These are phyloP conservation scores for Ctenosaura bakeri DNA, from an alignment of 2,797 vertebrate genomes.

Conservation along the genomic window DNA sequence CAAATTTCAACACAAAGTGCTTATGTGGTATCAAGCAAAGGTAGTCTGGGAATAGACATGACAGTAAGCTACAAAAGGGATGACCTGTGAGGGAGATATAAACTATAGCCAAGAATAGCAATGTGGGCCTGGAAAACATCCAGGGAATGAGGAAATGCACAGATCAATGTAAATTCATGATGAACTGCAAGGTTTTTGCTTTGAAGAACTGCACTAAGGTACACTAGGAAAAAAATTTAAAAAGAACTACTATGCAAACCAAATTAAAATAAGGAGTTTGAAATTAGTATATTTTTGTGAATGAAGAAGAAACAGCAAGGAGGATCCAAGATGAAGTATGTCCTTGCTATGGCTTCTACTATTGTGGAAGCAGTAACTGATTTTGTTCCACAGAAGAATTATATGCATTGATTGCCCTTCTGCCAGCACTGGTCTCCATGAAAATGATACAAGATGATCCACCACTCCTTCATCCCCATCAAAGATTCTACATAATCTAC, in stretches of 20 bases:
- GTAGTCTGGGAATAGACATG: conserved; percentile 45
- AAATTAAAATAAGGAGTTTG: conserved; percentile 58
- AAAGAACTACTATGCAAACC: conserved; percentile 12
- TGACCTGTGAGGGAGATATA: conserved; percentile 34
- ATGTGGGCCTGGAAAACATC: conserved; percentile 28
- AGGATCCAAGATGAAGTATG: conserved; percentile 28
- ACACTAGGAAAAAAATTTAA: conserved; percentile 59
- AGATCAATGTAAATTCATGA: conserved; percentile 58
- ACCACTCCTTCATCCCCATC: background rate
- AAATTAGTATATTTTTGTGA: conserved; percentile 20
- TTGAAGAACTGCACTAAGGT: conserved; percentile 30
- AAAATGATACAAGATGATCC: background rate
- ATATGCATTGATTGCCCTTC: background rate
- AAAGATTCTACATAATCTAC: background rate
- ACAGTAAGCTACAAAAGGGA: conserved; percentile 11
- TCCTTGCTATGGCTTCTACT: conserved; percentile 21
- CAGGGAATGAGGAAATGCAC: conserved; percentile 36
- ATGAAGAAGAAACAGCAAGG: background rate
- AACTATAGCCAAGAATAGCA: conserved; percentile 45
- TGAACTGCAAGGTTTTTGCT: background rate
- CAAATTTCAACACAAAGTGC: conserved; percentile 44
- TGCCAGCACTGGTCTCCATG: background rate
- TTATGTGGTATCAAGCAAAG: conserved; percentile 39
- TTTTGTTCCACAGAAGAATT: background rate
- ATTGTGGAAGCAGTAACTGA: conserved; percentile 3